Evolutionary conservation across 2,113 vertebrate species (phyloP).

Genomic region (Cromileptes altivelis): DNA sequence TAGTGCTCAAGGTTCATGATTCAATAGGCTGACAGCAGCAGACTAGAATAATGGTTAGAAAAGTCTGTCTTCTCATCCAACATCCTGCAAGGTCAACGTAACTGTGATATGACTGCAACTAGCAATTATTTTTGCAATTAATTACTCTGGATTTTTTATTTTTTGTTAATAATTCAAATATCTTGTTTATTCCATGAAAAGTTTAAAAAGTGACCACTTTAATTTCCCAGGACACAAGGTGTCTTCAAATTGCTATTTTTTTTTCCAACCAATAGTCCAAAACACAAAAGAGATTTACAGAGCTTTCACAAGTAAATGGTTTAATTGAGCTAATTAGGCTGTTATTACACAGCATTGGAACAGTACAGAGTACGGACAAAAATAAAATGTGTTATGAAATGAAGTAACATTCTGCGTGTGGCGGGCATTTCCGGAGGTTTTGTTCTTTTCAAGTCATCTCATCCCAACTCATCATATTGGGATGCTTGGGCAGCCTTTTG

Average conservation of each 20-base stretch:
- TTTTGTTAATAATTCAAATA: neutral
- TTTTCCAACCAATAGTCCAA: neutral
- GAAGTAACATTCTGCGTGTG: neutral
- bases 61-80: neutral
- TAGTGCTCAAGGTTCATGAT: neutral
- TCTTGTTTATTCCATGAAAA: too few species aligned
- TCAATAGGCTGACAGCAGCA: neutral
- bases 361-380: neutral
- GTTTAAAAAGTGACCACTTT: too few species aligned
- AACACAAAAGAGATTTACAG: neutral
- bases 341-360: too few species aligned
- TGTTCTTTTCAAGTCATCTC: too few species aligned
- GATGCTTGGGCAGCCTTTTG: too few species aligned
- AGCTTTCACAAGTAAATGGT: neutral
- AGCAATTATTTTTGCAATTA: neutral
- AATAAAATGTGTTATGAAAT: neutral
- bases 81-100: neutral
- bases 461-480: too few species aligned
- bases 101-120: neutral
- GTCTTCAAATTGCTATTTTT: neutral
- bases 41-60: neutral
- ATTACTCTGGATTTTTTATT: neutral
- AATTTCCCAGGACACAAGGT: neutral
- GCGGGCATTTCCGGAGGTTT: neutral
- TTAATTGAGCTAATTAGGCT: neutral